Evolutionary conservation across 1,140 invertebrate genomes (phyloP).

Genomic region (Caenorhabditis remanei): DNA sequence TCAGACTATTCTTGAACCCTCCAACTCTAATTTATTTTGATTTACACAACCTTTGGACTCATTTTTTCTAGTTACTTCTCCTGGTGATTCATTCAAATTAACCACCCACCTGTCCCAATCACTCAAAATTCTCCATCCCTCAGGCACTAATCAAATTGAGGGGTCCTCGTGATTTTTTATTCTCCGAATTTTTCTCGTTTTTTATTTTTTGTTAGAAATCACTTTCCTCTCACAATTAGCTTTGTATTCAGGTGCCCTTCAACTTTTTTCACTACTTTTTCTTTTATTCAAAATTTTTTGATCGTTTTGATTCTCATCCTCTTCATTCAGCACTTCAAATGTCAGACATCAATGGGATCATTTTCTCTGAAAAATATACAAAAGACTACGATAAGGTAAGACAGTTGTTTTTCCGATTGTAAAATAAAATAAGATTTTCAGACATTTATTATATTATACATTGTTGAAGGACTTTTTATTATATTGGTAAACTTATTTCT

Average conservation of each 20-base stretch:
- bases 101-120: conserved; percentile 30
- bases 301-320: background rate
- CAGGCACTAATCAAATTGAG: background rate
- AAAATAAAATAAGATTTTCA: conserved; percentile 45
- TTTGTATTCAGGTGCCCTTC: background rate
- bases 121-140: background rate
- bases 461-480: conserved; percentile 34
- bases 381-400: conserved; percentile 44
- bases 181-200: background rate
- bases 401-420: background rate
- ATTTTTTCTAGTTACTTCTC: background rate
- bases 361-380: background rate
- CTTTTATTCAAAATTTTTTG: background rate
- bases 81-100: conserved; percentile 4
- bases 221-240: background rate
- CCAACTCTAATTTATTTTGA: background rate
- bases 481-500: conserved; percentile 36
- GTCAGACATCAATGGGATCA: conserved; percentile 51
- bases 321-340: conserved; percentile 59
- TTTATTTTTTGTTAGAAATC: background rate
- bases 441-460: conserved; percentile 21
- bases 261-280: background rate
- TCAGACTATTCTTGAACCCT: background rate
- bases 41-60: conserved; percentile 9
- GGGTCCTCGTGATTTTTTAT: background rate